Evolutionary conservation across 1,140 invertebrate genomes (phyloP), one percentile per base, ranked within the genome.

Genomic region (Leptestheria dahalacensis): DNA sequence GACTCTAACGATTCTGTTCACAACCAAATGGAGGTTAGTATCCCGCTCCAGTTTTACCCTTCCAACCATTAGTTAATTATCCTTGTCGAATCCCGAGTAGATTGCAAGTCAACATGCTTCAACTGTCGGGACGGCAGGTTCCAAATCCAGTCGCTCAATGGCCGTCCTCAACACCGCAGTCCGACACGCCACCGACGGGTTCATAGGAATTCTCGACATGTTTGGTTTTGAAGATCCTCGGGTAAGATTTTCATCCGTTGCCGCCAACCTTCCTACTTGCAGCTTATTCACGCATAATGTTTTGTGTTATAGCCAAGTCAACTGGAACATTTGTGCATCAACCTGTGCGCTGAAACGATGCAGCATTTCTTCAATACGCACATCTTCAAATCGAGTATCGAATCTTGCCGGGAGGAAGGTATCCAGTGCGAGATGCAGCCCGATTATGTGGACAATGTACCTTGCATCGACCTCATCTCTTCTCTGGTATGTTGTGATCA

Each of bases 321-420:
- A 65, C 75, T 96, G 64, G 91, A 95, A 70, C 91, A 95, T 69
- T 74, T 96, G 18, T 96, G 91, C 72, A 91, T 93, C 64, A 95
- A 96, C 73, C 73, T 96, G 48, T 95, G 91, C 72, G 90, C 91
- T 0, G 92, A 97, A 75, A 94, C 91, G 18, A 93, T 96, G 88
- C 91, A 96, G 68, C 91, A 95, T 72, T 95, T 95, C 71, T 96
- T 95, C 75, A 95, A 94, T 70, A 95, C 90, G 29, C 91, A 95
- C 71, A 91, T 94, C 61, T 95, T 96, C 73, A 95, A 94, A 73
- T 90, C 87, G 6, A 88, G 86, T 57, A 88, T 92, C 61, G 91
- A 95, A 72, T 91, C 91, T 48, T 93, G 91, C 68, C 77, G 87
- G 58, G 91, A 95, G 69, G 92, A 96, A 76, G 90, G 89, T 25